Conservation (phyloP, 2,888 invertebrate genomes). For the Nemapogon koenigi region DNA sequence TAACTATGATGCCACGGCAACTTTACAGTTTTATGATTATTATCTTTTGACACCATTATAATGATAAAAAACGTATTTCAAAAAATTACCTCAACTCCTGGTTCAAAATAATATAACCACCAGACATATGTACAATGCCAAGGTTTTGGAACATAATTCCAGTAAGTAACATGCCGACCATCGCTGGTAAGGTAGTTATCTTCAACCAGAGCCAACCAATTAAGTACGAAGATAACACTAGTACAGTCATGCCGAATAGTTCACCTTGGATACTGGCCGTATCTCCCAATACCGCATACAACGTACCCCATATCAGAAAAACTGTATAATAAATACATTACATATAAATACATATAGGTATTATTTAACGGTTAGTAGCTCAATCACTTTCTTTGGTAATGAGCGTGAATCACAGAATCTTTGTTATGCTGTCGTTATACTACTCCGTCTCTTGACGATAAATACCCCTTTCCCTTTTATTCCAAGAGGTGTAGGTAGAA, state of each 20-base stretch:
- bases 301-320: slow-evolving; percentile 70
- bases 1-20: too few relatives aligned
- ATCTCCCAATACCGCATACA: slow-evolving; percentile 69
- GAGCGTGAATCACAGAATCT: too few relatives aligned
- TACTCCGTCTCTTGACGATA: too few relatives aligned
- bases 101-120: slow-evolving; percentile 66
- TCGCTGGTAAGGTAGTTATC: slow-evolving; percentile 73
- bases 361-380: too few relatives aligned
- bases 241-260: slow-evolving; percentile 69
- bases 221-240: slow-evolving; percentile 73
- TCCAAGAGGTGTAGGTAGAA: too few relatives aligned
- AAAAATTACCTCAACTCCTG: slow-evolving; percentile 68
- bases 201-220: slow-evolving; percentile 74
- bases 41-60: too few relatives aligned
- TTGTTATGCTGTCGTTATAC: too few relatives aligned
- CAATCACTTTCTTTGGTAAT: too few relatives aligned
- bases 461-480: too few relatives aligned
- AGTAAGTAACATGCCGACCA: slow-evolving; percentile 78
- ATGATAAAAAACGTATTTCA: not conserved
- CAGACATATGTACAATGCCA: slow-evolving; percentile 67
- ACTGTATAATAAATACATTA: slow-evolving; percentile 34
- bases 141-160: slow-evolving; percentile 74
- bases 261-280: slow-evolving; percentile 70
- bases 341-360: too few relatives aligned
- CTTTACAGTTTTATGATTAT: too few relatives aligned